Evolutionary conservation across 2,888 invertebrate species (phyloP).

Genomic region (Philereme vetulata): DNA sequence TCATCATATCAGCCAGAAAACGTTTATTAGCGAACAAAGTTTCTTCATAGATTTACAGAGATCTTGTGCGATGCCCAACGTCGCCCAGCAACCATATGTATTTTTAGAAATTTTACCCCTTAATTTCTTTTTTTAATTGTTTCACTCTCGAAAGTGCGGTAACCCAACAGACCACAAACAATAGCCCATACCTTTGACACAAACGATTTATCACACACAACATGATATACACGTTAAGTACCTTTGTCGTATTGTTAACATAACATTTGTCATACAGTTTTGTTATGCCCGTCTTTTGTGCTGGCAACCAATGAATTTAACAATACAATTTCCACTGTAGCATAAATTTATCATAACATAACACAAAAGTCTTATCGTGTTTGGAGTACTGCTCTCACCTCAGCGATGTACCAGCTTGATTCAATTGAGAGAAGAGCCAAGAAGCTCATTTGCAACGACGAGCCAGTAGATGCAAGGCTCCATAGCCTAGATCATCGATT

Average conservation of each 20-base stretch:
- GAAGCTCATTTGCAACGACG: too few relatives aligned
- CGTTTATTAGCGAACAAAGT: too few relatives aligned
- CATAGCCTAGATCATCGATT: too few relatives aligned
- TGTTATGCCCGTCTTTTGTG: background rate
- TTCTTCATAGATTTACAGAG: too few relatives aligned
- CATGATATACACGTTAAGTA: background rate
- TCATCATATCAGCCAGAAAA: too few relatives aligned
- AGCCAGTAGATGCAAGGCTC: too few relatives aligned
- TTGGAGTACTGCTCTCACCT: too few relatives aligned
- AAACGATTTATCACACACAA: slow-evolving; percentile 1
- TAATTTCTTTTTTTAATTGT: background rate
- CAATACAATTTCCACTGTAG: background rate
- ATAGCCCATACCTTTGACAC: background rate
- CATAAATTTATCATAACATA: too few relatives aligned
- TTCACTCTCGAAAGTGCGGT: background rate
- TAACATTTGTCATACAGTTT: background rate
- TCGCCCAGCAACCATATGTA: background rate
- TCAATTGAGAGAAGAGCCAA: too few relatives aligned
- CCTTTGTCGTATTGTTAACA: background rate
- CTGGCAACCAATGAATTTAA: background rate
- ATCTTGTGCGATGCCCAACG: too few relatives aligned
- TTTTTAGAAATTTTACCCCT: background rate
- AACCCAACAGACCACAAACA: background rate
- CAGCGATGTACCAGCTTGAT: too few relatives aligned
- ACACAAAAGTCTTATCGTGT: too few relatives aligned